Evolutionary conservation across 2,113 vertebrate genomes (phyloP), one percentile per base, ranked within the genome.

Genomic region (Asarcornis scutulata): DNA sequence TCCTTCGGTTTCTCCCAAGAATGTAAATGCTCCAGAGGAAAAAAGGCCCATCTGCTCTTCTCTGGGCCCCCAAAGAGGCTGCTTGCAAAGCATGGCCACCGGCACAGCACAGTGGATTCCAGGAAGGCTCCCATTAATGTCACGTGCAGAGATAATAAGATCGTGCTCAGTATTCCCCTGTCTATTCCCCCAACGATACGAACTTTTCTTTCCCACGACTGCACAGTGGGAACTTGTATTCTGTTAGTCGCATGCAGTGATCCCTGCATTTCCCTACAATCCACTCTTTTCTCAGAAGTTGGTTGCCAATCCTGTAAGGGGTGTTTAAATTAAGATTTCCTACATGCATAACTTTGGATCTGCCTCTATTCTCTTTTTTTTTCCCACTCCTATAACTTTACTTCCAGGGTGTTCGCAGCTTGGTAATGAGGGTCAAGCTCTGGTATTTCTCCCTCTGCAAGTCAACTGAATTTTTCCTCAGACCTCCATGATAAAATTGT

Each of bases 121-220:
- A 85, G 88, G 78, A 66, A 92, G 79, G 53, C 40, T 52, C 64
- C 63, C 6, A 5, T 78, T 83, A n/a, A 1, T 44, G 82, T 95
- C 95, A 86, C 21, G 5, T 85, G 89, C 4, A 11, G 78, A 91
- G 85, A 92, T 69, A 79, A 86, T 66, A 90, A 73, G 74, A 31
- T 56, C 5, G 2, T 84, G 86, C 91, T 75, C 86, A 84, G 86
- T 95, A 95, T 96, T 96, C 90, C 96, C 95, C 69, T 95, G 95
- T 84, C 96, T 91, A 31, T 96, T 96, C 95, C 76, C 86, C 79
- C 88, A 92, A 2, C 1, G 58, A 55, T 60, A 86, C 2, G 7
- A 84, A 94, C 69, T 87, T 81, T 88, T 12, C 77, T 96, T 97
- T 97, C 90, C 95, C 95, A 96, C 64, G 90, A 34, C 78, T 72